Evolutionary conservation across 2,888 invertebrate genomes (phyloP), one percentile per base, ranked within the genome.

Genomic region (Cylindroiulus punctatus): DNA sequence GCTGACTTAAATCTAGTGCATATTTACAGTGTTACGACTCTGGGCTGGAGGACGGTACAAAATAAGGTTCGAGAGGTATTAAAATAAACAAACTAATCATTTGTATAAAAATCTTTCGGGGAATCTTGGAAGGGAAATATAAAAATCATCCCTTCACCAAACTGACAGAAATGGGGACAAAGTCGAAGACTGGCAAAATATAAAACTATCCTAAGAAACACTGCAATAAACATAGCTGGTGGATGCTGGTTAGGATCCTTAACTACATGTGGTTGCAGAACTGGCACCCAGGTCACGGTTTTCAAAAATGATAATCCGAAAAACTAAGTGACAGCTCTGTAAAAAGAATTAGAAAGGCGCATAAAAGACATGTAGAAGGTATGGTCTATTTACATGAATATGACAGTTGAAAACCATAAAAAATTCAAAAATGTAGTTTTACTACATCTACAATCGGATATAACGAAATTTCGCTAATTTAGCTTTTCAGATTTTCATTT

Each of bases 141-240:
- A 76, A 76, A 76, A 76, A 76, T 30, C 76, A 30, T 76, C 76
- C 76, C 76, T 76, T 76, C 76, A 76, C 76, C 76, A 76, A 76
- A 30, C 32, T 30, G 30, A 76, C 14, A 76, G 65, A 76, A 76
- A 32, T 76, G 14, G 76, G 30, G 76, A 17, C 14, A 30, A 76
- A 14, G 30, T 17, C 76, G 2, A 76, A 17, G 76, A 32, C 0
- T 76, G 76, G 12, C 12, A 76, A 76, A 32, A 76, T 76, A 32
- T 26, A 76, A 76, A 30, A 76, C 17, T 57, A 8, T 17, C 26
- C 76, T 76, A 76, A 26, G 30, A 76, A 76, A 76, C 76, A 76
- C 76, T 76, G 30, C 76, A 30, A 76, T 76, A 76, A 76, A 76
- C 76, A 76, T 76, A 76, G 76, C 76, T 30, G 30, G 14, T 76